Conservation (phyloP, 1,140 invertebrate genomes). For the Camponotus vicinus region DNA sequence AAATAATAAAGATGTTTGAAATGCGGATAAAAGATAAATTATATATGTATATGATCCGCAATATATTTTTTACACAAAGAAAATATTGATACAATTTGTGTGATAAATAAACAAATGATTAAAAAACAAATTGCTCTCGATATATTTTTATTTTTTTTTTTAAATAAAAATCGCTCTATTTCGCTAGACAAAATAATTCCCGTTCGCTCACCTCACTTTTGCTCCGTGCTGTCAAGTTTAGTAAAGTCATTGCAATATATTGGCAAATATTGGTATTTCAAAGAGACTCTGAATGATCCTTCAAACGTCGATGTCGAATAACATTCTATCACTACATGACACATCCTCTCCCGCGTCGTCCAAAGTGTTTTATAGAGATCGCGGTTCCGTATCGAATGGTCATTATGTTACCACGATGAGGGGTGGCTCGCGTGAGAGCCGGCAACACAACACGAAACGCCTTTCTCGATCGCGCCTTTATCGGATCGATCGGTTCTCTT, state of each 20-base stretch:
- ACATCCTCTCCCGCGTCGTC: constrained; percentile 39
- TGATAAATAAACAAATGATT: not conserved
- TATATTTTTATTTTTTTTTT: not conserved
- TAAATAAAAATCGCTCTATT: not conserved
- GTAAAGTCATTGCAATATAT: constrained; percentile 61
- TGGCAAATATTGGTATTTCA: constrained; percentile 54
- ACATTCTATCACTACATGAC: constrained; percentile 54
- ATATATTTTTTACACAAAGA: not conserved
- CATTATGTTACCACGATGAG: constrained; percentile 36
- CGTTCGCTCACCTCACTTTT: constrained; percentile 22
- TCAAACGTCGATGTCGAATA: constrained; percentile 52
- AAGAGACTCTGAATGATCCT: constrained; percentile 47
- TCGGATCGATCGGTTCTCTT: constrained; percentile 33
- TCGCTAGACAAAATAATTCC: constrained; percentile 52
- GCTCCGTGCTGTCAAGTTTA: constrained; percentile 41
- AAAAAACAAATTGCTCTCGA: not conserved
- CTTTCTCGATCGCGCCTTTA: constrained; percentile 61
- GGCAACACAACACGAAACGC: constrained; percentile 44
- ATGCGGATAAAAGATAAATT: not conserved
- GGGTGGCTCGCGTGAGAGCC: constrained; percentile 60
- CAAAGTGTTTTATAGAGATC: constrained; percentile 14
- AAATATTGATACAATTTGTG: not conserved
- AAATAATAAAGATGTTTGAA: constrained; percentile 1
- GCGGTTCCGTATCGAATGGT: constrained; percentile 56
- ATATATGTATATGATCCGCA: not conserved